Evolutionary conservation across 2,888 invertebrate species (phyloP), one percentile per base, ranked within the genome.

Genomic region (Byasa hedistus): DNA sequence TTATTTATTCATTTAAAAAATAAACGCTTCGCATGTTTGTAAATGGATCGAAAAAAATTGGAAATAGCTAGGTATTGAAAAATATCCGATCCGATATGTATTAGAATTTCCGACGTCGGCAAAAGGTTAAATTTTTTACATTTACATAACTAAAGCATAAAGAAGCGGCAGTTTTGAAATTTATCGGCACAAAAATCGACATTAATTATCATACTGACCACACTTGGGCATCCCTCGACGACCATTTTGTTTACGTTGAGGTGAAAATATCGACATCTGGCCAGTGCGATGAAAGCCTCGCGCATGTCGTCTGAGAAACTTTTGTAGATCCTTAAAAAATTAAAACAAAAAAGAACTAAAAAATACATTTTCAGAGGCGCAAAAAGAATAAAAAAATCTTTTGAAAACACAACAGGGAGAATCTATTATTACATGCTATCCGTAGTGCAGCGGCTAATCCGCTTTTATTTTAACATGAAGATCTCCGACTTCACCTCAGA

Each of bases 251-350:
- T 86, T 17, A 89, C 12, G 2, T 75, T 71, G 0, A 85, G 84
- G 7, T 75, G 75, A 73, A 80, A 86, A 70, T 82, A 90, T 2
- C 90, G 78, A 7, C 77, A 76, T n/a, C 90, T 74, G 0, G 90
- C 89, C 0, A 89, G 71, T 44, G 79, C 8, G 0, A 90, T 82
- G 69, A 75, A 88, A 0, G 83, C 83, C 0, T 79, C 62, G 0
- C 72, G 55, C 52, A 83, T 70, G 0, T 84, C 81, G 0, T 79
- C 77, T 0, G 67, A 64, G 61, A 79, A 86, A 0, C 70, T 65
- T 0, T 68, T 27, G 66, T 79, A 79, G 0, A 71, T 51, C 0
- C 86, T 87, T 72, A 1, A 70, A 70, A 69, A 39, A 69, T 52
- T 36, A 61, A 44, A 17, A 65, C 1, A 44, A 48, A 12, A 32